Conservation (phyloP, 1,140 invertebrate species). For the Neodiprion pinetum region DNA sequence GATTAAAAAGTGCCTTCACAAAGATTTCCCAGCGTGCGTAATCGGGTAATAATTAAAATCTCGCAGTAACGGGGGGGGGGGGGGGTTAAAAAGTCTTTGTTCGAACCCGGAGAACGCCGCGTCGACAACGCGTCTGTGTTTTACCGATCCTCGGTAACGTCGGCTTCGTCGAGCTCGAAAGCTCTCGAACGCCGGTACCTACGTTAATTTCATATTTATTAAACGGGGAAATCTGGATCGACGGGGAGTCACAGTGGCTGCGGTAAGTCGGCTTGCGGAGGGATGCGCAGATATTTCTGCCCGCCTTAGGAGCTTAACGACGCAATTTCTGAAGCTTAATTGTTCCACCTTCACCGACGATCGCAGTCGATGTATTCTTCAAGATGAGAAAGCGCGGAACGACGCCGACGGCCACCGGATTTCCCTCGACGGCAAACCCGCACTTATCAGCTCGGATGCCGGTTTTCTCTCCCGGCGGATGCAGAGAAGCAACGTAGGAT, state of each 20-base stretch:
- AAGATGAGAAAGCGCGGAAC: constrained; percentile 6
- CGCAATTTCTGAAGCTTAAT: constrained; percentile 2
- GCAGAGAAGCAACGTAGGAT: neutral
- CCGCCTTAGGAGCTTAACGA: neutral
- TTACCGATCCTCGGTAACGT: neutral
- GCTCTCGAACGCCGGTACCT: no score
- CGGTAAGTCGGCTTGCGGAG: neutral
- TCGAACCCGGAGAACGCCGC: neutral
- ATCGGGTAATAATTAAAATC: neutral
- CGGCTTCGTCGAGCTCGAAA: neutral
- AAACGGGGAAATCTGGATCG: neutral
- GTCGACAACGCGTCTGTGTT: neutral
- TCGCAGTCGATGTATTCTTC: neutral
- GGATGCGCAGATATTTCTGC: constrained; percentile 2
- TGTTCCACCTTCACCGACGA: neutral
- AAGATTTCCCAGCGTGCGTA: neutral
- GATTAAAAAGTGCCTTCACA: neutral
- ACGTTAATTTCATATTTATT: no score
- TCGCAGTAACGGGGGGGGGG: neutral
- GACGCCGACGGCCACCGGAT: neutral
- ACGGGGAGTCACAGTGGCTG: neutral
- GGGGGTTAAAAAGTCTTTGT: neutral
- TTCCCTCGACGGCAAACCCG: neutral
- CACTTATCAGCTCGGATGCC: neutral
- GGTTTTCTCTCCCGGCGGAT: neutral